A percentile compares a stretch with the other conserved stretches of the same genome.
phyloP scores from a whole-genome alignment of 2,797 vertebrate species.

The Gobio occitaniae region DNA sequence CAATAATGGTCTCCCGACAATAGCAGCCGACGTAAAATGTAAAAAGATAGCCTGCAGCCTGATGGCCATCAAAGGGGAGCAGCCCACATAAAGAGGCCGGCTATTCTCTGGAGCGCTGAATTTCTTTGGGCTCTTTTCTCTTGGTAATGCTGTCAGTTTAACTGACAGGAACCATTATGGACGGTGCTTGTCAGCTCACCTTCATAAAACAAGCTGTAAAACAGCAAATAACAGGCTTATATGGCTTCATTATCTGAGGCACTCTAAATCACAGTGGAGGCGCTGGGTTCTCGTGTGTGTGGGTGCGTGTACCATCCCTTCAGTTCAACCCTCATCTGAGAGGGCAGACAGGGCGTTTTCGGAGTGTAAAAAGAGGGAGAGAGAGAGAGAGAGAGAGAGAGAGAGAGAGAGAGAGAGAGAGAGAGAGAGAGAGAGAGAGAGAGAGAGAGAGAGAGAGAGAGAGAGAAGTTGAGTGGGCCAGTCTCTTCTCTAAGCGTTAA shows the following conservation, averaged over 20 bases:
- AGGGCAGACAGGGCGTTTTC: constrained; percentile 59
- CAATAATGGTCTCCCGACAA: constrained; percentile 89
- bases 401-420: constrained; percentile 26
- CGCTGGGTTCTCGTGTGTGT: constrained; percentile 63
- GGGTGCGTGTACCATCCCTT: constrained; percentile 41
- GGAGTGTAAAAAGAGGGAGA: constrained; percentile 6
- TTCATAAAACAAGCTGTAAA: constrained; percentile 88
- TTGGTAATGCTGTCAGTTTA: constrained; percentile 90
- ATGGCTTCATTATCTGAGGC: constrained; percentile 82
- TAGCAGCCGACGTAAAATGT: constrained; percentile 90
- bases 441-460: constrained; percentile 28
- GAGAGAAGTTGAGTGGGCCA: constrained; percentile 32
- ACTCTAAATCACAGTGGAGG: constrained; percentile 77
- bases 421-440: constrained; percentile 31
- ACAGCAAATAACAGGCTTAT: constrained; percentile 84
- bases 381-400: constrained; percentile 31
- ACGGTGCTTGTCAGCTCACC: constrained; percentile 84
- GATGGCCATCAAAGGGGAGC: constrained; percentile 92
- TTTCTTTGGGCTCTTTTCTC: constrained; percentile 75
- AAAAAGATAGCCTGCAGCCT: constrained; percentile 91
- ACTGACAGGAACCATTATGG: constrained; percentile 89
- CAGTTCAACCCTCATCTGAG: constrained; percentile 43
- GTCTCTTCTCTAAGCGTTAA: constrained; percentile 43
- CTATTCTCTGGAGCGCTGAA: constrained; percentile 73
- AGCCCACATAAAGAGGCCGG: constrained; percentile 75